These are phyloP conservation scores for Cryptosula pallasiana DNA, from an alignment of 2,888 invertebrate species.

Conservation along the genomic window DNA sequence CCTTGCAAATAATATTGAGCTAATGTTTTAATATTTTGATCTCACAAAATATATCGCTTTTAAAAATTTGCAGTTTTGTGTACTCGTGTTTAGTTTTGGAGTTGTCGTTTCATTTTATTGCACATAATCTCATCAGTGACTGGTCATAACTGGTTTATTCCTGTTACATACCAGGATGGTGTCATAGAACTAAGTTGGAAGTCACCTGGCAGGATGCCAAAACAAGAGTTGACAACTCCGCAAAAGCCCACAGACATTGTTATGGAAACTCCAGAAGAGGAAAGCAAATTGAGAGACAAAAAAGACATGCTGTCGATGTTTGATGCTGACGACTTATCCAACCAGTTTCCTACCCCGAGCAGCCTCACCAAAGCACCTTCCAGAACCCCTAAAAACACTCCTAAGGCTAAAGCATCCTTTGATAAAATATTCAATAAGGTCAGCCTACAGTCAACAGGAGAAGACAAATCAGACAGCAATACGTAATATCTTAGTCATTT, in stretches of 20 bases:
- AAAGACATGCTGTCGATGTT: constrained; percentile 17
- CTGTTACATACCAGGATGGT: too few relatives aligned
- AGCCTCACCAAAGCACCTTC: neutral
- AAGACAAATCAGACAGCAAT: neutral
- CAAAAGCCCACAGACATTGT: neutral
- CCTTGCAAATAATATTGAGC: too few relatives aligned
- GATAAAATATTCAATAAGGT: constrained; percentile 21
- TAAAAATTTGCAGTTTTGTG: too few relatives aligned
- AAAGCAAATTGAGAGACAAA: neutral
- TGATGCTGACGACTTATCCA: constrained; percentile 12
- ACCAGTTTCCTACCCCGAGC: neutral
- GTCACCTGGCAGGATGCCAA: neutral
- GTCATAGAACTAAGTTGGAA: neutral
- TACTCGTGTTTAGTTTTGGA: too few relatives aligned
- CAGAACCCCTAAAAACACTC: neutral
- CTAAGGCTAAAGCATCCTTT: constrained; percentile 15
- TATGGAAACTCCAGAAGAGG: constrained; percentile 9
- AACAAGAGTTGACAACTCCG: constrained; percentile 3
- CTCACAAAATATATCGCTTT: too few relatives aligned
- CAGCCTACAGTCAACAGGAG: neutral
- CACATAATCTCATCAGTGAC: too few relatives aligned
- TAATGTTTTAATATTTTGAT: too few relatives aligned
- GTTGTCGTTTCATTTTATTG: too few relatives aligned
- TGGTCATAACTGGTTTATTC: too few relatives aligned
- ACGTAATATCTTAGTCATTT: neutral